Conservation (phyloP, 2,888 invertebrate genomes). For the Brachyopa scutellaris region DNA sequence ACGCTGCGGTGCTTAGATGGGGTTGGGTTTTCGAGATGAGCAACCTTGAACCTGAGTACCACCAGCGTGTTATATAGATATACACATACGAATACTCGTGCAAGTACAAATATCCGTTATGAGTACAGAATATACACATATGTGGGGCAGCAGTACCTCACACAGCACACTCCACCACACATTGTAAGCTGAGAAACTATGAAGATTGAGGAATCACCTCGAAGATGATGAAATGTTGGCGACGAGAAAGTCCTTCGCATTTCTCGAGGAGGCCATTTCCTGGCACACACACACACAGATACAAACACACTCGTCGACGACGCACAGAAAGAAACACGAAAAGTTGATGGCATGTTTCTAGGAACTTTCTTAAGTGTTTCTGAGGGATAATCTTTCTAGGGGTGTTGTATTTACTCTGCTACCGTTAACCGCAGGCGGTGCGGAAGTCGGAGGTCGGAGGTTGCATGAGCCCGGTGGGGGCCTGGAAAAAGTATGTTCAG, state of each 20-base stretch:
- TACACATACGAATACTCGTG: conserved; percentile 8
- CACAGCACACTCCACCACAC: background rate
- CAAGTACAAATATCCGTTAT: too few relatives aligned
- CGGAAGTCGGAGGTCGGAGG: background rate
- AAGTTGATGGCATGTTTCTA: conserved; percentile 20
- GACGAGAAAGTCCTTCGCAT: conserved; percentile 34
- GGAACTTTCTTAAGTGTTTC: conserved; percentile 43
- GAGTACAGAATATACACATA: conserved; percentile 9
- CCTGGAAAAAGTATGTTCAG: conserved; percentile 8
- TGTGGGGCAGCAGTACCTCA: background rate
- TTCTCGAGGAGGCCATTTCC: conserved; percentile 36
- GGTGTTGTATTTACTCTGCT: conserved; percentile 5
- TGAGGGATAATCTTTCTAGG: conserved; percentile 34
- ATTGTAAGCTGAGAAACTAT: conserved; percentile 2
- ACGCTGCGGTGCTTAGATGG: background rate
- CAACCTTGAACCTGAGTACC: conserved; percentile 60
- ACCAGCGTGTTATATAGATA: conserved; percentile 36
- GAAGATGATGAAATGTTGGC: conserved; percentile 18
- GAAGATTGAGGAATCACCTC: conserved; percentile 11
- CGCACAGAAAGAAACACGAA: background rate
- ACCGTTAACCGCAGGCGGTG: background rate
- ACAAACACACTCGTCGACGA: too few relatives aligned
- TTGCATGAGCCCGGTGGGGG: background rate
- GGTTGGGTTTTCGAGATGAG: conserved; percentile 9
- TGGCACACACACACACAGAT: conserved; percentile 27